Percentiles rank a stretch among this genome's conserved stretches.
phyloP scores from a whole-genome alignment of 2,113 vertebrate species.

The Progne subis region DNA sequence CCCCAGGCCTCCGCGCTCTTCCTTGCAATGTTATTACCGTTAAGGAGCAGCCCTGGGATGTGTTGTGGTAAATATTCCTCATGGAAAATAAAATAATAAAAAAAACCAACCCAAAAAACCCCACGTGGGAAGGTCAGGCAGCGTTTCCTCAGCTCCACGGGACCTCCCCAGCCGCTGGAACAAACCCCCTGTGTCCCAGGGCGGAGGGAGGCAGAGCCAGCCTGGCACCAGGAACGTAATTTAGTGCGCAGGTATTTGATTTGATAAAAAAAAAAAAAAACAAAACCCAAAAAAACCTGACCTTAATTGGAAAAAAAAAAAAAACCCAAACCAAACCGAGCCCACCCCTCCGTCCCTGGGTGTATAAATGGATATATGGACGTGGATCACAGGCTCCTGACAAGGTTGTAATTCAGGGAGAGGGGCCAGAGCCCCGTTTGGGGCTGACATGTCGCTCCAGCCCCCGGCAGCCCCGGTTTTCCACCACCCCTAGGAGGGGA shows the following conservation, averaged over 20 bases:
- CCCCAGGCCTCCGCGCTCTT: not conserved
- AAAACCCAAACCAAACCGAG: too few species aligned
- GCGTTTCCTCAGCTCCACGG: not conserved
- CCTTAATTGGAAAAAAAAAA: conserved; percentile 67
- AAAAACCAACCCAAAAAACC: not conserved
- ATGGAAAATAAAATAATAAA: too few species aligned
- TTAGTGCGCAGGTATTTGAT: conserved; percentile 81
- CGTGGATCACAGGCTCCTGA: conserved; percentile 69
- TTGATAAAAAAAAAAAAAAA: conserved; percentile 68
- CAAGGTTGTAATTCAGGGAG: conserved; percentile 80
- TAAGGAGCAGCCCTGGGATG: not conserved
- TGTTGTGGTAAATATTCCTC: not conserved
- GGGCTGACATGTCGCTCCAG: conserved; percentile 72
- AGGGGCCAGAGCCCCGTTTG: conserved; percentile 66
- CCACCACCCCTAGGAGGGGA: conserved; percentile 79
- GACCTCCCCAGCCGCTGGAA: not conserved
- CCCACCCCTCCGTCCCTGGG: not conserved
- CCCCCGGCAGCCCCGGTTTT: conserved; percentile 75
- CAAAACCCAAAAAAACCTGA: not conserved
- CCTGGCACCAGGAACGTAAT: conserved; percentile 78
- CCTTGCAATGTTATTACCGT: not conserved
- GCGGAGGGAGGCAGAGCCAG: conserved; percentile 62
- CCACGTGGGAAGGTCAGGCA: not conserved
- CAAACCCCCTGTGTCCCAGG: conserved; percentile 59
- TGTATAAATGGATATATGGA: not conserved